Evolutionary conservation across 2,797 vertebrate genomes (phyloP), one percentile per base, ranked within the genome.

Genomic region (Myoxocephalus aenaeus): DNA sequence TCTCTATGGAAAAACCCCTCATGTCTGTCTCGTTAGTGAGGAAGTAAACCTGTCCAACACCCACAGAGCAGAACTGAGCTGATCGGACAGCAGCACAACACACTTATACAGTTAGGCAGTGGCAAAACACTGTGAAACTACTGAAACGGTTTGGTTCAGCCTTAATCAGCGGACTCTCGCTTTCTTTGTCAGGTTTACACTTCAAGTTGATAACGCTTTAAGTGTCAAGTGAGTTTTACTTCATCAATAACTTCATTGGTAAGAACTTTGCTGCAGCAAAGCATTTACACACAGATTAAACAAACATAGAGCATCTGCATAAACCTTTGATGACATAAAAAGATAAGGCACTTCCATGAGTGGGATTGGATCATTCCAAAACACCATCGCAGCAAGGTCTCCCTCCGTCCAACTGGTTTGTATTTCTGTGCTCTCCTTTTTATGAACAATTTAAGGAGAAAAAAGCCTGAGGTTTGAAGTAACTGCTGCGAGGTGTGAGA

Each of bases 1-100:
- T 42, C 65, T 67, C 18, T 4, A 62, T 85, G 86, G 89, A 80
- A 86, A 85, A 76, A 0, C 8, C 57, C 62, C 27, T 80, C 46
- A 36, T 14, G 86, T 69, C 83, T 77, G 83, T 81, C 86, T 85
- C 29, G 25, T 85, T 83, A 81, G 77, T 38, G 86, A 87, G 88
- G 84, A 92, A 90, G 83, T 71, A 10, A 40, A 87, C 72, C 48
- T 76, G 72, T 84, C 90, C 90, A 93, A 90, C 77, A 82, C 82
- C 77, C 89, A 90, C 82, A 81, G 14, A 84, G 80, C 79, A 84
- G 84, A 80, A 67, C 69, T 58, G 68, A 88, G 64, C 83, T 61
- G 63, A 80, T 42, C 74, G 65, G 87, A 89, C 85, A 80, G 80
- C 83, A 74, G 72, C 74, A 70, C 71, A 63, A 67, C 82, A 71